Evolutionary conservation across 2,113 vertebrate species (phyloP).

Genomic region (Phyllostomus hastatus): DNA sequence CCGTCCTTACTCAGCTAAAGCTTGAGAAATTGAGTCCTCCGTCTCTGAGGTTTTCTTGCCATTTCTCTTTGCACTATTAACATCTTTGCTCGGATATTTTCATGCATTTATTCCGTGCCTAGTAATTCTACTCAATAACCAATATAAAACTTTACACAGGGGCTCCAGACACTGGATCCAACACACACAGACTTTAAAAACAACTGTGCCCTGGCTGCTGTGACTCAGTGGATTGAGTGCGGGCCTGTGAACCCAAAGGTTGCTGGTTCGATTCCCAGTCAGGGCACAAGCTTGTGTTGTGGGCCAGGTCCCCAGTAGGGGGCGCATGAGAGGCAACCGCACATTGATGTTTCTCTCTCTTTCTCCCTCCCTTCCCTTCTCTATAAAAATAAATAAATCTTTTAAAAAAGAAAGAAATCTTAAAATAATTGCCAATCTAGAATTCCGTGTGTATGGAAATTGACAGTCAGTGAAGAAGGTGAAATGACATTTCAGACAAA

Average conservation of each 20-base stretch:
- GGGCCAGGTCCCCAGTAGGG: no score
- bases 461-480: neutral
- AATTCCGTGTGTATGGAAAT: neutral
- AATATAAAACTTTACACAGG: neutral
- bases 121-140: neutral
- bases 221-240: no score
- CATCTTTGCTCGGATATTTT: neutral
- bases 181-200: neutral
- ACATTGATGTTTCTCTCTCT: no score
- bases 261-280: no score
- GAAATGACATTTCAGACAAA: neutral
- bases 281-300: no score
- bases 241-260: no score
- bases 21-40: no score
- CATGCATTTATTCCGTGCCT: neutral
- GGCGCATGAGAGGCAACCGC: no score
- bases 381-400: no score
- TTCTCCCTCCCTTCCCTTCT: no score
- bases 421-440: neutral
- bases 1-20: neutral
- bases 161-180: neutral
- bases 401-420: neutral
- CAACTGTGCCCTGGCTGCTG: neutral
- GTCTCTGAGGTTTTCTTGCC: neutral
- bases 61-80: neutral